Conservation (phyloP, 2,113 vertebrate species). For the Xerus inauris region DNA sequence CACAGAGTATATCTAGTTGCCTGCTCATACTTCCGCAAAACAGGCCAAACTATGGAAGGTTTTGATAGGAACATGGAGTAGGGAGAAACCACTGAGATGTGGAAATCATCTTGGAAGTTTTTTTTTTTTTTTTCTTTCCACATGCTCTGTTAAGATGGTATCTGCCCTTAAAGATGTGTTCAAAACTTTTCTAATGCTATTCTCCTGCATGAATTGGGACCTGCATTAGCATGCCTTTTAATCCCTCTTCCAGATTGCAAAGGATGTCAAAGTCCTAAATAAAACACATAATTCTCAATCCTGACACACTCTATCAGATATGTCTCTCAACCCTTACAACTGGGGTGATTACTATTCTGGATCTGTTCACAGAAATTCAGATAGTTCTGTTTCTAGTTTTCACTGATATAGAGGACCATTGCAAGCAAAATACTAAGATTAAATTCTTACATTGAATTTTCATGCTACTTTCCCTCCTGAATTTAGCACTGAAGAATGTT, state of each 20-base stretch:
- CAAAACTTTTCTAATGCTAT: not conserved
- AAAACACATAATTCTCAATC: not conserved
- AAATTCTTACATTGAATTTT: not conserved
- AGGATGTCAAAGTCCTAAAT: not conserved
- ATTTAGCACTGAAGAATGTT: not conserved
- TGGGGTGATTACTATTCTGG: not conserved
- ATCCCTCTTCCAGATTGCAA: conserved; percentile 5
- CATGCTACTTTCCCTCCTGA: not conserved
- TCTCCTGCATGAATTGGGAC: not conserved
- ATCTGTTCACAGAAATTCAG: not conserved
- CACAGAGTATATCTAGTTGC: not conserved
- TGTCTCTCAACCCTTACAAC: not conserved
- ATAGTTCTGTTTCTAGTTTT: not conserved
- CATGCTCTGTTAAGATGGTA: not conserved
- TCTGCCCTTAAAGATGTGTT: not conserved
- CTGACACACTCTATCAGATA: not conserved
- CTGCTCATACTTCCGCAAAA: not conserved
- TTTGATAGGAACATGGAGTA: not conserved
- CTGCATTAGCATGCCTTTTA: conserved; percentile 16
- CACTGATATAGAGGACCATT: not conserved
- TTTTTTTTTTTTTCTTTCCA: not conserved
- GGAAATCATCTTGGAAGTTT: not conserved
- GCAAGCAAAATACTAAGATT: conserved; percentile 27
- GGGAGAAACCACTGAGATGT: not conserved
- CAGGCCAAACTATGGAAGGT: not conserved